phyloP scores from a whole-genome alignment of 2,797 vertebrate species.

The Gymnothorax reevesii region DNA sequence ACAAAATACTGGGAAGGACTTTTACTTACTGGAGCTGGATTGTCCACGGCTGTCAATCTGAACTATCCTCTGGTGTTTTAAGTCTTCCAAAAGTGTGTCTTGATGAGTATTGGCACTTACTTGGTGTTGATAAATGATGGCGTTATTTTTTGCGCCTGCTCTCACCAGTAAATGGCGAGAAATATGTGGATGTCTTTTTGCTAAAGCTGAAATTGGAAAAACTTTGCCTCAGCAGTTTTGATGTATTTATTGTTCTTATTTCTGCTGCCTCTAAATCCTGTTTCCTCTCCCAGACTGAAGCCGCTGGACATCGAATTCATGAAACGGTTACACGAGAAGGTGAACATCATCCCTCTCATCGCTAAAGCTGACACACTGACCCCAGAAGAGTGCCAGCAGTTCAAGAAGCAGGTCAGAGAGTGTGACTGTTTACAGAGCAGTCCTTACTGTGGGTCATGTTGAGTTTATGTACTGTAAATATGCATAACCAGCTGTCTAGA shows the following conservation, averaged over 20 bases:
- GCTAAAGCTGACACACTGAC: constrained; percentile 99
- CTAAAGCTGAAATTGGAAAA: constrained; percentile 24
- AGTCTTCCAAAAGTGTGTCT: not conserved
- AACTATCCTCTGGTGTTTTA: not conserved
- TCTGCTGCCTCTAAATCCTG: not conserved
- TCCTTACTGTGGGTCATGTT: not conserved
- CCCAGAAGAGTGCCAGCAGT: constrained; percentile 97
- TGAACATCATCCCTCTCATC: constrained; percentile 98
- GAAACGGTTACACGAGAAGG: constrained; percentile 98
- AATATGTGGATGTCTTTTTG: constrained; percentile 28
- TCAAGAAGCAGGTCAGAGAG: constrained; percentile 94
- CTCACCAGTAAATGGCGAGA: not conserved
- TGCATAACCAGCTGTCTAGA: not conserved
- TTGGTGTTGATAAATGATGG: not conserved
- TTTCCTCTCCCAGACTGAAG: constrained; percentile 80
- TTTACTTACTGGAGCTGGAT: too few relatives aligned
- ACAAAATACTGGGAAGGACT: too few relatives aligned
- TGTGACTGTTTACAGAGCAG: constrained; percentile 1
- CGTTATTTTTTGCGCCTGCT: not conserved
- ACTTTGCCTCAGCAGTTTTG: not conserved
- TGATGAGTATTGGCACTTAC: not conserved
- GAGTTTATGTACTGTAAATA: not conserved
- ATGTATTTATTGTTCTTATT: not conserved
- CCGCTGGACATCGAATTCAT: constrained; percentile 99
- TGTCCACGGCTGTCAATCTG: not conserved